Conservation (phyloP, 2,113 vertebrate species). For the Leuciscus idus region DNA sequence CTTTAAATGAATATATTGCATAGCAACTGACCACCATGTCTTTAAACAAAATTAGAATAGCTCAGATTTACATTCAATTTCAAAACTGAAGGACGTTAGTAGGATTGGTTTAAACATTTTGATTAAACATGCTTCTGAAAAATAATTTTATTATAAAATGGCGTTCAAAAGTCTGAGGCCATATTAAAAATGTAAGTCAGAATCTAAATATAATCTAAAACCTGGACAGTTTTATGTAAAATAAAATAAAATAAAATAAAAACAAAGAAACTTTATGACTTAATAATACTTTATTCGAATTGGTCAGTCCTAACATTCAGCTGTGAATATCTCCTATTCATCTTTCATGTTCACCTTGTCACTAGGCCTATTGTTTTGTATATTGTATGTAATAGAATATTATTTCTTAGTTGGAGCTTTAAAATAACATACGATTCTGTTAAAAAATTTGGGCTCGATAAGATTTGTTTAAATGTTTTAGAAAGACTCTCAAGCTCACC, state of each 20-base stretch:
- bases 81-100: background rate
- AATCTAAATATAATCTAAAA: background rate
- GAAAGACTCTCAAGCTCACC: no score
- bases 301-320: background rate
- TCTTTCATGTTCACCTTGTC: background rate
- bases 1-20: constrained; percentile 56
- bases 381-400: background rate
- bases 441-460: no score
- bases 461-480: no score
- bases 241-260: background rate
- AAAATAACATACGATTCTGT: no score
- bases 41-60: constrained; percentile 59
- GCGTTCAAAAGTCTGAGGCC: background rate
- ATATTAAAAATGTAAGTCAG: background rate
- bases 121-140: background rate
- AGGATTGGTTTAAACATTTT: constrained; percentile 25
- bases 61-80: constrained; percentile 54
- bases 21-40: constrained; percentile 57
- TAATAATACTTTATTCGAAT: background rate
- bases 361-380: background rate
- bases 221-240: background rate
- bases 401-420: background rate
- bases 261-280: background rate
- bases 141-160: background rate
- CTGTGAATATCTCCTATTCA: background rate